Evolutionary conservation across 2,888 invertebrate genomes (phyloP).

Genomic region (Plebejus anna): DNA sequence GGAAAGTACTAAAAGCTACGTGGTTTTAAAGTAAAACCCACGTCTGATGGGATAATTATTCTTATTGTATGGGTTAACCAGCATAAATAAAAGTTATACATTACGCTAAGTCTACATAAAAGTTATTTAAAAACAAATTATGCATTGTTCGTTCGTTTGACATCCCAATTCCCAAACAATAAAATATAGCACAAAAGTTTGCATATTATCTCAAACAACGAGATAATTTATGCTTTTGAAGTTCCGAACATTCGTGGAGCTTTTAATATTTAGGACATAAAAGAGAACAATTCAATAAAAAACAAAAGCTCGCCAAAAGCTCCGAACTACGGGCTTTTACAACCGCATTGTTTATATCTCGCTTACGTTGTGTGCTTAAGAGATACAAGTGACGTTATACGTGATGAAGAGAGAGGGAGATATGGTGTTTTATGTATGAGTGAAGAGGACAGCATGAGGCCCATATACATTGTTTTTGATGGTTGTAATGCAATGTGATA

Average conservation of each 20-base stretch:
- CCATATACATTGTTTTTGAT: neutral
- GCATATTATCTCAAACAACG: neutral
- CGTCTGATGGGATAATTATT: no score
- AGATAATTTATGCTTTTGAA: neutral
- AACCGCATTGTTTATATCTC: constrained; percentile 13
- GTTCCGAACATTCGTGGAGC: neutral
- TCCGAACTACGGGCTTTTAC: constrained; percentile 1
- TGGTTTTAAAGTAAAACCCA: no score
- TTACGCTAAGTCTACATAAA: no score
- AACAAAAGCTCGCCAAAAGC: constrained; percentile 23
- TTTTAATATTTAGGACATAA: constrained; percentile 3
- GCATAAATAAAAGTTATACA: no score
- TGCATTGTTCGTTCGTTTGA: neutral
- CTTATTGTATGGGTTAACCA: no score
- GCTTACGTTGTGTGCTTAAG: constrained; percentile 1
- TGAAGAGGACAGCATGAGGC: neutral
- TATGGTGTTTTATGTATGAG: neutral
- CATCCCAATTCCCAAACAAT: neutral
- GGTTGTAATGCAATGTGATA: neutral
- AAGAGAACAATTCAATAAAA: constrained; percentile 12
- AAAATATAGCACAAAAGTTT: neutral
- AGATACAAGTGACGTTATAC: constrained; percentile 3
- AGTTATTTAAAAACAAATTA: neutral
- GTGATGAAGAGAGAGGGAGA: neutral
- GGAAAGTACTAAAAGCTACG: no score